phyloP scores from a whole-genome alignment of 2,797 vertebrate species.

The Tympanoctomys barrerae region DNA sequence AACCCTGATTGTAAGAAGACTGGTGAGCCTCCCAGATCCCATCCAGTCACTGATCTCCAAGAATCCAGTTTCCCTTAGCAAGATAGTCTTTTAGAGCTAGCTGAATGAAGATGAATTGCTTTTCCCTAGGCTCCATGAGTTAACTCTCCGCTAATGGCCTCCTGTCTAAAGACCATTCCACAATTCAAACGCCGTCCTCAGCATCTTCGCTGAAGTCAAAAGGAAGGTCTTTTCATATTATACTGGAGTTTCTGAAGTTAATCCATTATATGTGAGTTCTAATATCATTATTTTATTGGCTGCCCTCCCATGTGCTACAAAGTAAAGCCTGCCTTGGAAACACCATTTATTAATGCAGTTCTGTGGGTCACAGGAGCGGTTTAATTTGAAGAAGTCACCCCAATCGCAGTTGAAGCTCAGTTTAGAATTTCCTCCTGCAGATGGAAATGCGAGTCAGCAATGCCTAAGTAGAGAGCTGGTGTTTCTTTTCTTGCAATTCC shows the following conservation, averaged over 20 bases:
- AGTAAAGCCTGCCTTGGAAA: not conserved
- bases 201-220: not conserved
- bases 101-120: not conserved
- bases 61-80: not conserved
- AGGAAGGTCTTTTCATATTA: not conserved
- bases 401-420: not conserved
- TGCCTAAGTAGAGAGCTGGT: not conserved
- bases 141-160: not conserved
- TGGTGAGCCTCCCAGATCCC: not conserved
- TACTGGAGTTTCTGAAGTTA: not conserved
- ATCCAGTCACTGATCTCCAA: not conserved
- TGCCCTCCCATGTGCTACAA: not conserved
- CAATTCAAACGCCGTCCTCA: not conserved
- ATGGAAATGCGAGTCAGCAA: not conserved
- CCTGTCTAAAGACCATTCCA: not conserved
- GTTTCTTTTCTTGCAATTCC: not conserved
- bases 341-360: not conserved
- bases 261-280: not conserved
- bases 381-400: constrained; percentile 31
- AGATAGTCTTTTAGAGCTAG: not conserved
- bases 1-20: not conserved
- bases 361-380: not conserved
- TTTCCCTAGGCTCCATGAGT: not conserved
- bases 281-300: not conserved
- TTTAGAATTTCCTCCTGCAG: constrained; percentile 50